A percentile compares a stretch with the other conserved stretches of the same genome.
Evolutionary conservation across 1,140 invertebrate species (phyloP).

Genomic region (Metopolophium dirhodum): DNA sequence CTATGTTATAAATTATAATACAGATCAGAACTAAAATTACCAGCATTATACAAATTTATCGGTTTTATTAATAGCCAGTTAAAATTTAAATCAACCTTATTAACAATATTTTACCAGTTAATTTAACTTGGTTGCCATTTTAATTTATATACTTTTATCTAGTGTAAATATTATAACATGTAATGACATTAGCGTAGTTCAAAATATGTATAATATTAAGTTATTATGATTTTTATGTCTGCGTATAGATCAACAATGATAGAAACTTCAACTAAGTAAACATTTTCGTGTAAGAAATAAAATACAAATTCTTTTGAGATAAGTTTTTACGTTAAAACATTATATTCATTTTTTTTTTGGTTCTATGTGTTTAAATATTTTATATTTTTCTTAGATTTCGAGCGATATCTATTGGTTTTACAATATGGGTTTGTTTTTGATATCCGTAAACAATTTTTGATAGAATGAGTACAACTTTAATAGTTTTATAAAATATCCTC

Average conservation of each 20-base stretch:
- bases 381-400: not conserved
- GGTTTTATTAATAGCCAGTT: not conserved
- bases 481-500: not conserved
- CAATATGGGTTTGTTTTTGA: not conserved
- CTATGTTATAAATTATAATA: not conserved
- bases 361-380: slow-evolving; percentile 3
- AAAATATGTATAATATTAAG: not conserved
- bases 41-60: not conserved
- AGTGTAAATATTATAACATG: not conserved
- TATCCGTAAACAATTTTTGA: not conserved
- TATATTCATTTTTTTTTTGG: not conserved
- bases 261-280: not conserved
- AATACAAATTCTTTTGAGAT: not conserved
- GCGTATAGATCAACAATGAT: not conserved
- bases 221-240: not conserved
- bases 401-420: not conserved
- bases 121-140: not conserved
- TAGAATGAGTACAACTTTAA: not conserved
- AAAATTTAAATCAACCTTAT: not conserved
- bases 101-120: not conserved
- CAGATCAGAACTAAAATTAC: not conserved
- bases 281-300: not conserved
- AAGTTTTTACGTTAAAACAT: not conserved
- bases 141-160: not conserved
- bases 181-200: not conserved